phyloP scores from a whole-genome alignment of 2,888 invertebrate species.

The Metacarcinus magister region DNA sequence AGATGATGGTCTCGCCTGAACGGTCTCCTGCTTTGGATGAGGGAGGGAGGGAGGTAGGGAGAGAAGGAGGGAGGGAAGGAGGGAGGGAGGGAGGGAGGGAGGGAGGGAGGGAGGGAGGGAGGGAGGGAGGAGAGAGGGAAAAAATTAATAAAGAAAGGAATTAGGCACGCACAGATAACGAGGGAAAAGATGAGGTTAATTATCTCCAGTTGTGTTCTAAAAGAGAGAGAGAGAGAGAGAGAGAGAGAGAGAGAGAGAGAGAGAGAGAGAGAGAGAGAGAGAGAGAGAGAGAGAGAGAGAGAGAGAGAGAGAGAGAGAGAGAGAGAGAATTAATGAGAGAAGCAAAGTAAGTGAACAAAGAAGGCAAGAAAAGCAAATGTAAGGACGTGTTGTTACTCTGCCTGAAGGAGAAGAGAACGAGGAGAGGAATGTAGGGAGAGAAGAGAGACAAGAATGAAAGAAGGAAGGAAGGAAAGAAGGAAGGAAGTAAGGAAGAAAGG shows the following conservation, averaged over 20 bases:
- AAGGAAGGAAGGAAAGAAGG: background rate
- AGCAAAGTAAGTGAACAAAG: too few relatives aligned
- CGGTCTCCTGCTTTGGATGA: background rate
- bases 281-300: constrained; percentile 52
- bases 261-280: background rate
- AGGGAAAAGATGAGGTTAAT: background rate
- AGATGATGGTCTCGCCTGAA: background rate
- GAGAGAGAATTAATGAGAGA: too few relatives aligned
- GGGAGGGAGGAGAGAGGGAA: background rate
- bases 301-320: too few relatives aligned
- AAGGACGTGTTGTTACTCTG: too few relatives aligned
- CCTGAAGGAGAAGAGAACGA: too few relatives aligned
- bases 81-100: background rate
- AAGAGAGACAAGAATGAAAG: too few relatives aligned
- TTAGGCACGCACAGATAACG: too few relatives aligned
- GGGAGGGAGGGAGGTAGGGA: too few relatives aligned
- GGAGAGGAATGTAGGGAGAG: too few relatives aligned
- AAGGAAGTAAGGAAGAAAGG: background rate
- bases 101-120: background rate
- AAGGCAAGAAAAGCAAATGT: too few relatives aligned
- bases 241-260: constrained; percentile 15
- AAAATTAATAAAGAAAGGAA: background rate
- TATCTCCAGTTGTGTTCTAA: too few relatives aligned
- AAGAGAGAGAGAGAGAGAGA: background rate
- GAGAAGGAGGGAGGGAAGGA: background rate